Base-by-base conservation (phyloP, 2,113 vertebrate species). In the Ctenomys sociabilis region DNA sequence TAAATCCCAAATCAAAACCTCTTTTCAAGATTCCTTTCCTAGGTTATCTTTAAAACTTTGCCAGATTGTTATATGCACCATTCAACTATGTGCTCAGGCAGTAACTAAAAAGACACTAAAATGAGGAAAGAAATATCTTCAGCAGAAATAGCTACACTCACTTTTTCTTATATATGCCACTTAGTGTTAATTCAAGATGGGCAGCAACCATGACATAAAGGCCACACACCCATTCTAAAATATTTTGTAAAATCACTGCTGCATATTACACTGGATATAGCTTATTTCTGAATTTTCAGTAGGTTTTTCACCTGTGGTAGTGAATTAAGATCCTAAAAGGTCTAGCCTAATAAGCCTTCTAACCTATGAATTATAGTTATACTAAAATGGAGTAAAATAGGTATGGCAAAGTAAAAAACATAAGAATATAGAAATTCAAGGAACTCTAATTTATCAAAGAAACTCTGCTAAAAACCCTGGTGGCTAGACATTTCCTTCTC, bases 1-100 rank as follows among this genome's bases (percentile, higher is more conserved):
- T 78, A 87, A 95, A 93, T 84, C 11, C 40, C 22, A 11, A 37
- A 85, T 68, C 30, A 80, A 93, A 91, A 2, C 3, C 54, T 88
- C 81, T 95, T 88, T 24, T 96, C 49, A 85, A 95, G 96, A 96
- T 63, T 72, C 59, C 90, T 89, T 95, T 93, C 49, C 75, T 91
- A 61, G 43, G 73, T 78, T 88, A 81, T 63, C 30, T 92, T 94
- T 88, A 95, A 95, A 95, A 90, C 10, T 43, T 37, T 80, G 40
- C n/a, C 61, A 88, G 7, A 11, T 90, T 93, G 59, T 49, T 40
- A 90, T 35, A 89, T 3, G 93, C 2, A 95, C 35, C 40, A 85
- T 84, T 37, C 28, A 92, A 75, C 12, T 94, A 90, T 93, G 80
- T 87, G 17, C 52, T 85, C 61, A 89, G 73, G 24, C 21, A 96